Base-by-base conservation (phyloP, 2,113 vertebrate genomes). In the Abramis brama region DNA sequence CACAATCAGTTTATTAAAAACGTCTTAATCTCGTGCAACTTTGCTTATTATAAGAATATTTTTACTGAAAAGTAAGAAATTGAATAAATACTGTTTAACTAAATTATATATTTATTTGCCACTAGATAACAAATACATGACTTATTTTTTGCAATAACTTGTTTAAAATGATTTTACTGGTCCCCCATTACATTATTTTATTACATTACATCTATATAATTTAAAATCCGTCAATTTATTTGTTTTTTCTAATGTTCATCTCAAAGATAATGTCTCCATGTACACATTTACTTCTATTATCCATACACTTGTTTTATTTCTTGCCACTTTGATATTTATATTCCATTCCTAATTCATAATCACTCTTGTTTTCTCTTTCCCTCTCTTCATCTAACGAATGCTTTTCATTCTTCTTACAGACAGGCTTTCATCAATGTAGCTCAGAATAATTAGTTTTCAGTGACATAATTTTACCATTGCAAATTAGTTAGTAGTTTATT, bases 81-180 rank as follows among this genome's bases (percentile, higher is more conserved):
- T 27, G 10, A 62, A n/a, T 25, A 62, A 62, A 62, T 55, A 11
- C 21, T 25, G 10, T 10, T 25, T 62, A n/a, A 25, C 19, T 25
- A 11, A 11, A 11, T n/a, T 25, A 60, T 60, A 10, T 7, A 25
- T 62, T 10, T 21, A 36, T 70, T 71, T 71, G 25, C 4, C 25
- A 15, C 6, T 15, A 15, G 27, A 66, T 30, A 30, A 64, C 62
- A 64, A 15, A 64, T 64, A 6, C 60, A 13, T 27, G 0, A n/a
- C 19, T 66, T 4, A 52, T 86, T 86, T 47, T 87, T 45, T 83
- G 59, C 30, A 78, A 36, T 33, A 57, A 6, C 33, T 70, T 19
- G 9, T 43, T 47, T 27, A 2, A 11, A 70, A 59, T 25, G 25
- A 62, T 79, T 45, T 79, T 27, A 45, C 62, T 78, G 30, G 74